Base-by-base conservation (phyloP, 2,113 vertebrate species). In the Hippocampus mohnikei region DNA sequence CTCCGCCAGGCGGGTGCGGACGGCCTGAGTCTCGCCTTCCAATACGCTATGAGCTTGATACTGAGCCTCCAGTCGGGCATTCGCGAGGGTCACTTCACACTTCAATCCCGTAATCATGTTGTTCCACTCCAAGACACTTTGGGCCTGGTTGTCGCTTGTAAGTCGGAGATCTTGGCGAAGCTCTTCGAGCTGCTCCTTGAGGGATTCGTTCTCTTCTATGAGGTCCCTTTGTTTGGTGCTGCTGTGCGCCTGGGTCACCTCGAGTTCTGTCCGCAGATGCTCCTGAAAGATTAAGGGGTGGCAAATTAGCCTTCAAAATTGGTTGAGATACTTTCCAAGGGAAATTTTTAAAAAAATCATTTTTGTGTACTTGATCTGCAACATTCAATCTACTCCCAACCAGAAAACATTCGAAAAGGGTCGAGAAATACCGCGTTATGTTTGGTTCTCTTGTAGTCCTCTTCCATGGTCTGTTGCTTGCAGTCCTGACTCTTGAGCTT, bases 401-500 rank as follows among this genome's bases (percentile, higher is more conserved):
- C 23, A 46, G 15, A 8, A 21, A 62, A 15, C n/a, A 46, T 25
- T 23, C 11, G 6, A 18, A 27, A 50, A 10, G 11, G 3, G 3
- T 42, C 15, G 29, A 3, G 5, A 2, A 73, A 89, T 75, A 95
- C 95, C 90, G 95, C 94, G 33, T 85, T 92, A 78, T 86, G 93
- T 75, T 90, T 95, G 77, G 37, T 91, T 66, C 83, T 92, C 67
- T 90, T 90, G 67, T 86, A 90, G 73, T 95, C 89, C 65, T 90
- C 91, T 79, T 96, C 93, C 2, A 94, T 88, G 61, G 95, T 94
- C 55, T 95, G 94, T 77, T 95, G 93, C 81, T 93, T 95, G 77
- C 91, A 93, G 67, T 95, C 90, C 23, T 95, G 93, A 68, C 70
- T 94, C 82, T 84, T 95, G 79, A 97, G 90, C 76, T 95, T 89